phyloP scores from a whole-genome alignment of 2,888 invertebrate genomes.

The Chymomyza caudatula region DNA sequence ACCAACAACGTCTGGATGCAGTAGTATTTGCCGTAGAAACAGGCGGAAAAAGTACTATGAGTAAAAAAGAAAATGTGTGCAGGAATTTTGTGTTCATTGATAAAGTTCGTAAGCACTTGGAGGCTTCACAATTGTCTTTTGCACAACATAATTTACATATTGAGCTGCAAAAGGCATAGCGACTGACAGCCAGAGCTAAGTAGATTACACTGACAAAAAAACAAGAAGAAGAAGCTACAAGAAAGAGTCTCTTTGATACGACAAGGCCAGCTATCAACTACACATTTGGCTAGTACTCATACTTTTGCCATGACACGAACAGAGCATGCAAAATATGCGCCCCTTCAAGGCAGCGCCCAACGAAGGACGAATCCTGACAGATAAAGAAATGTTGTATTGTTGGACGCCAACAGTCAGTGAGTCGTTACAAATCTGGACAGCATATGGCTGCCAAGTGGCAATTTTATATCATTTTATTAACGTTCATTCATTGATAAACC shows the following conservation, averaged over 20 bases:
- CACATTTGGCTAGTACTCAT: slow-evolving; percentile 22
- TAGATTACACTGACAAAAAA: neutral
- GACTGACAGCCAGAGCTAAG: neutral
- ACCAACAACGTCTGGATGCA: slow-evolving; percentile 39
- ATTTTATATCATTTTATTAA: slow-evolving; percentile 25
- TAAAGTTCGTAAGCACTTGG: slow-evolving; percentile 50
- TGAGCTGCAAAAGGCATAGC: slow-evolving; percentile 6
- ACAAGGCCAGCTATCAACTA: slow-evolving; percentile 38
- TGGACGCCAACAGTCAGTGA: neutral
- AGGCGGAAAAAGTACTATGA: slow-evolving; percentile 9
- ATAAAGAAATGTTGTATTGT: neutral
- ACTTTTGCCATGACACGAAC: slow-evolving; percentile 22
- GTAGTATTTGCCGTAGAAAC: neutral
- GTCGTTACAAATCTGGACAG: neutral
- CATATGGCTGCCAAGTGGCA: slow-evolving; percentile 28
- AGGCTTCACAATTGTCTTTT: slow-evolving; percentile 41
- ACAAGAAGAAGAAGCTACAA: slow-evolving; percentile 7
- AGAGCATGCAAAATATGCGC: slow-evolving; percentile 9
- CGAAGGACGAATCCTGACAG: neutral
- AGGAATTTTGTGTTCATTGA: slow-evolving; percentile 61
- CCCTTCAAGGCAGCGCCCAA: neutral
- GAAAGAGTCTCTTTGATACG: slow-evolving; percentile 4
- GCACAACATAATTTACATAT: slow-evolving; percentile 64
- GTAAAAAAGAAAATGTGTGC: slow-evolving; percentile 37
- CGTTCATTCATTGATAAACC: slow-evolving; percentile 13